Evolutionary conservation across 2,113 vertebrate species (phyloP).

Genomic region (Mesitornis unicolor): DNA sequence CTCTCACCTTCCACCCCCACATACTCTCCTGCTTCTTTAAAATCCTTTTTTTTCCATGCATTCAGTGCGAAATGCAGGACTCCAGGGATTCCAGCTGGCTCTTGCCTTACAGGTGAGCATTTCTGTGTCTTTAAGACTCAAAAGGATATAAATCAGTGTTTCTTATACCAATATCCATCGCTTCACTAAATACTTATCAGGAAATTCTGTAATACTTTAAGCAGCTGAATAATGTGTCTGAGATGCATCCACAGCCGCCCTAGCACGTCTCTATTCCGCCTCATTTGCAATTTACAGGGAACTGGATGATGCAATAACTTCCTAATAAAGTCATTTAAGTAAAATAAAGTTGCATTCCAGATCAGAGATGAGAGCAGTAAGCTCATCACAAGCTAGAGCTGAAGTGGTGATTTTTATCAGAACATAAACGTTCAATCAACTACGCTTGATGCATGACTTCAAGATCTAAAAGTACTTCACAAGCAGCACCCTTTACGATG

Average conservation of each 20-base stretch:
- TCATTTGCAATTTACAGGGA: background rate
- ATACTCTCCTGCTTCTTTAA: background rate
- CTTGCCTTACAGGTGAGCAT: background rate
- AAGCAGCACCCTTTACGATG: background rate
- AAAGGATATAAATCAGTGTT: background rate
- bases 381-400: background rate
- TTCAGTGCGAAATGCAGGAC: background rate
- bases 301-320: background rate
- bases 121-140: background rate
- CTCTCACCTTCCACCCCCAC: background rate
- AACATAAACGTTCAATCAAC: background rate
- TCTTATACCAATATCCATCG: background rate
- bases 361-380: background rate
- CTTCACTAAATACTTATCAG: background rate
- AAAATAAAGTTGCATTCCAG: conserved; percentile 6
- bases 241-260: background rate
- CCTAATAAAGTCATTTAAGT: background rate
- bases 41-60: background rate
- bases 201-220: background rate
- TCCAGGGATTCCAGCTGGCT: background rate
- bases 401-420: background rate
- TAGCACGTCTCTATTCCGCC: background rate
- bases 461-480: background rate
- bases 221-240: background rate
- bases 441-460: background rate